These are phyloP conservation scores for Pimpla rufipes DNA, from an alignment of 2,888 invertebrate genomes.

Conservation along the genomic window DNA sequence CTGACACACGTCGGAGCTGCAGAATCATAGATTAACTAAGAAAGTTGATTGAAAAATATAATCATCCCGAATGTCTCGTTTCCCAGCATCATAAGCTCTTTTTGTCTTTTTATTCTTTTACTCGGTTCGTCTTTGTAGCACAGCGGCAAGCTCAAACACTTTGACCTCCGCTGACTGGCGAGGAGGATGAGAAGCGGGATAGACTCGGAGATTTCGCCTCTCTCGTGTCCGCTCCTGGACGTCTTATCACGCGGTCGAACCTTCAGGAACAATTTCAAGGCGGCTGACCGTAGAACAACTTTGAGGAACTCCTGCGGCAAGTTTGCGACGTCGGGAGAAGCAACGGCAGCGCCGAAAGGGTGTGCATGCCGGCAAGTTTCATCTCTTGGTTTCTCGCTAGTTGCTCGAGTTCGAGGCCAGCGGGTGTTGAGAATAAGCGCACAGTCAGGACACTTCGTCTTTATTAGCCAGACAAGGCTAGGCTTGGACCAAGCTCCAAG, in stretches of 20 bases:
- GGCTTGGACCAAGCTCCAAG: conserved; percentile 16
- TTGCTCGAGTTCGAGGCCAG: conserved; percentile 30
- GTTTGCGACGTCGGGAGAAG: conserved; percentile 45
- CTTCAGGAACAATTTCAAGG: conserved; percentile 65
- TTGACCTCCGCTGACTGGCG: conserved; percentile 15
- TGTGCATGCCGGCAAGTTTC: conserved; percentile 54
- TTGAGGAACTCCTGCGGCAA: conserved; percentile 57
- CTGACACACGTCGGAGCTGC: too few relatives aligned
- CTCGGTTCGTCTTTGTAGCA: background rate
- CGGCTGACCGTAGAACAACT: conserved; percentile 64
- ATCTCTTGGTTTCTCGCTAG: conserved; percentile 30
- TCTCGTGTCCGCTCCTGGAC: conserved; percentile 4
- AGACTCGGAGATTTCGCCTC: conserved; percentile 27
- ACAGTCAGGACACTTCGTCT: conserved; percentile 47
- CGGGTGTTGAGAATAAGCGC: conserved; percentile 45
- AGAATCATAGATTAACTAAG: background rate
- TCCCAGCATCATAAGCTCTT: background rate
- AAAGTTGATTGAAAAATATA: background rate
- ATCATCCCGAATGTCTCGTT: background rate
- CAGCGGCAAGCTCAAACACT: background rate
- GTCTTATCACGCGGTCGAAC: conserved; percentile 28
- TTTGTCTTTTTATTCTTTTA: background rate
- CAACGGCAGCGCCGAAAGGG: conserved; percentile 16
- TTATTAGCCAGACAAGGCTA: conserved; percentile 57
- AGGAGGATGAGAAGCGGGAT: conserved; percentile 26